These are phyloP conservation scores for Alosa sapidissima DNA, from an alignment of 2,797 vertebrate species.

Conservation along the genomic window DNA sequence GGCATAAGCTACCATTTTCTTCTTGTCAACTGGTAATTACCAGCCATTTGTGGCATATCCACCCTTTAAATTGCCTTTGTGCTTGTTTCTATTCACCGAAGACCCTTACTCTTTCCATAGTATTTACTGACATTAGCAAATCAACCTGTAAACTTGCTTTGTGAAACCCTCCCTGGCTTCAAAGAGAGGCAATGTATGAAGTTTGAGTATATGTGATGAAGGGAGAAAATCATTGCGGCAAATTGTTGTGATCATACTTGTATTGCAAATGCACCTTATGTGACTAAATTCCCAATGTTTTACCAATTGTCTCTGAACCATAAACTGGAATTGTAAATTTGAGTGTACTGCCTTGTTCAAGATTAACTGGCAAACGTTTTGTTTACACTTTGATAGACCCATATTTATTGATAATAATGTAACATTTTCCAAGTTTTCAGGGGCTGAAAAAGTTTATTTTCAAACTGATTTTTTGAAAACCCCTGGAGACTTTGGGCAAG, in stretches of 20 bases:
- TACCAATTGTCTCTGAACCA: background rate
- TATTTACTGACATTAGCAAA: background rate
- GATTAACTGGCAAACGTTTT: background rate
- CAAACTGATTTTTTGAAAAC: background rate
- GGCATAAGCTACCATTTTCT: background rate
- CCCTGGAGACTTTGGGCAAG: background rate
- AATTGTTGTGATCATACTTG: background rate
- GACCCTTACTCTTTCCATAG: constrained; percentile 20
- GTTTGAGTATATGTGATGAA: background rate
- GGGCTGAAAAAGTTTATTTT: background rate
- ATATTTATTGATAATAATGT: background rate
- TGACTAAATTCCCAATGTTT: constrained; percentile 30
- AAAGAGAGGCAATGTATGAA: background rate
- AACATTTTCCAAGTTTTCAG: background rate
- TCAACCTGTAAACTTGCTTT: background rate
- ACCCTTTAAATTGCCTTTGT: constrained; percentile 40
- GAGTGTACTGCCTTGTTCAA: background rate
- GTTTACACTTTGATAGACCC: background rate
- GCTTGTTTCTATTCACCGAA: constrained; percentile 16
- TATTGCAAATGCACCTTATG: constrained; percentile 6
- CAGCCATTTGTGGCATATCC: constrained; percentile 31
- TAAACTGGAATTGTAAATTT: background rate
- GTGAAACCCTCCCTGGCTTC: background rate
- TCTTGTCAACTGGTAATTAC: background rate
- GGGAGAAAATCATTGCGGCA: background rate